Base-by-base conservation (phyloP, 1,140 invertebrate genomes). In the Drosophila triauraria region DNA sequence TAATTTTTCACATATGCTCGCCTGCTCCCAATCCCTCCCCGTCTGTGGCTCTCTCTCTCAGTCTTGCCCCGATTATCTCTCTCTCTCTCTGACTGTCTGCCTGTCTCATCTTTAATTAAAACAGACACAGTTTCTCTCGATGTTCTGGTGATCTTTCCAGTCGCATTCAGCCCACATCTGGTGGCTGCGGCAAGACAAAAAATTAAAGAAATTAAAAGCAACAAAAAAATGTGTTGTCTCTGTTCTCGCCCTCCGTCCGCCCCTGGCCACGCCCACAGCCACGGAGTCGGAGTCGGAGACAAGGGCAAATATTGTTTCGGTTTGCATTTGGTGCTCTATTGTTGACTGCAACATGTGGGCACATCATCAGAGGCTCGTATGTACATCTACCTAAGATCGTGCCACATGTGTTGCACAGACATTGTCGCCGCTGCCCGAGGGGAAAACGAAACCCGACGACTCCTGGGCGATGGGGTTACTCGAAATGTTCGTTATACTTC, bases 291-390 rank as follows among this genome's bases (percentile, higher is more conserved):
- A 74, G 67, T 50, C 50, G 63, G 69, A 80, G 58, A 91, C 91
- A 92, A 92, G 91, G 90, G 81, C 84, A 88, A 91, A 91, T 91
- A 91, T 88, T 91, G 85, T 92, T 87, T 84, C 80, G 71, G 78
- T 57, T 65, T 69, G 54, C 81, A 84, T 79, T 81, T 75, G 82
- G 38, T 85, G 78, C 60, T 75, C 80, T 80, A 87, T 82, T 86
- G 83, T 87, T 78, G 81, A 75, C 85, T 83, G 58, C 75, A 78
- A 76, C 68, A 86, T 86, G 82, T 86, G 82, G 83, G 71, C 80
- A 65, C 81, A 90, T 64, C 80, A 74, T 64, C 80, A 80, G 47
- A 77, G 54, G 38, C 32, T 53, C 42, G 35, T 27, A 51, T 35
- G 23, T 38, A 10, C 46, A 9, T 63, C 61, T 87, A 88, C 84